Evolutionary conservation across 2,888 invertebrate genomes (phyloP).

Genomic region (Diplolepis rosae): DNA sequence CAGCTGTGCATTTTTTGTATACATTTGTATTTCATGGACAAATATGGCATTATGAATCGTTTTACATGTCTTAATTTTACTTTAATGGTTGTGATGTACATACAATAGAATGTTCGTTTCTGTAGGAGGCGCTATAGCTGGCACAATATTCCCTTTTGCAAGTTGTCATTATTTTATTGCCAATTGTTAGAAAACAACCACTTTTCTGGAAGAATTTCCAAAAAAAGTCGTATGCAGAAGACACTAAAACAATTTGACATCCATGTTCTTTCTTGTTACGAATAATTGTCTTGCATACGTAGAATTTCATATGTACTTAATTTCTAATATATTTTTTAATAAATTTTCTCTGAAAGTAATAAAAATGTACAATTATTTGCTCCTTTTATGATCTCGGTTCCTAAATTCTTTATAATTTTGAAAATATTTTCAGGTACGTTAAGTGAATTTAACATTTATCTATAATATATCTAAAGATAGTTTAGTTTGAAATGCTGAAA

Average conservation of each 20-base stretch:
- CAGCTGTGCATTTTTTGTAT: constrained; percentile 3
- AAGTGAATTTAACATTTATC: too few species aligned
- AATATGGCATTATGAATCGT: constrained; percentile 36
- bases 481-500: too few species aligned
- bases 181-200: not conserved
- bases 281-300: too few species aligned
- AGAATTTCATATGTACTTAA: constrained; percentile 71
- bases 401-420: too few species aligned
- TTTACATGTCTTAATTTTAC: constrained; percentile 52
- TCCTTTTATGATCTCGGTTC: too few species aligned
- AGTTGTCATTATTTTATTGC: not conserved
- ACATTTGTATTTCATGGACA: constrained; percentile 29
- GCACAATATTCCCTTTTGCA: not conserved
- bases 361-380: constrained; percentile 37
- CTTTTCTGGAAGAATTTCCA: too few species aligned
- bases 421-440: too few species aligned
- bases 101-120: constrained; percentile 40
- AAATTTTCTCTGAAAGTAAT: constrained; percentile 57
- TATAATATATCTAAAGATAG: too few species aligned
- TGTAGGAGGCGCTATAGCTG: not conserved
- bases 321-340: constrained; percentile 72
- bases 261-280: too few species aligned
- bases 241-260: too few species aligned
- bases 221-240: too few species aligned
- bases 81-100: constrained; percentile 66